Conservation (phyloP, 2,113 vertebrate species). For the Strix aluco region DNA sequence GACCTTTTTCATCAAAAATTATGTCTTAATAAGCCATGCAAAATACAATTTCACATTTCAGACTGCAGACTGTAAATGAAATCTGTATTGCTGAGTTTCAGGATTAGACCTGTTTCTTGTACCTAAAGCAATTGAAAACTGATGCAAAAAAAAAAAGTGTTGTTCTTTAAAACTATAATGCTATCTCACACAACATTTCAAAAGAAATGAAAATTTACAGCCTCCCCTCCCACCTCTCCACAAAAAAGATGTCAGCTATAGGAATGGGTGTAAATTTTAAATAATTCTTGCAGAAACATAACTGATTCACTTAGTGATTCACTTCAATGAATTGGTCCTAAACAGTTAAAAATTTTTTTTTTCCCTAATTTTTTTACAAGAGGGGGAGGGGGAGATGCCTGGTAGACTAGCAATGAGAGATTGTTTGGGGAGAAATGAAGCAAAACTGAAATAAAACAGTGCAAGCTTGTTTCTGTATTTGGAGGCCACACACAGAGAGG, state of each 20-base stretch:
- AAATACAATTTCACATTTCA: background rate
- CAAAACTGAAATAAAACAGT: slow-evolving; percentile 80
- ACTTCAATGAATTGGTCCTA: slow-evolving; percentile 40
- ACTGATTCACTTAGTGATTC: background rate
- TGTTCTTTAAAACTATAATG: background rate
- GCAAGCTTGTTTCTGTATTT: slow-evolving; percentile 68
- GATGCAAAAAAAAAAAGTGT: background rate
- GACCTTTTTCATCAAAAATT: background rate
- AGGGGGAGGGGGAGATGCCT: background rate
- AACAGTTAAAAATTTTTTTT: slow-evolving; percentile 57
- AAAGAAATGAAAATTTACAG: background rate
- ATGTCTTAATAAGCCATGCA: background rate
- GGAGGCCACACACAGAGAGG: slow-evolving; percentile 72
- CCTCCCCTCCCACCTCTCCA: fast-evolving
- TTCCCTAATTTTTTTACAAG: background rate
- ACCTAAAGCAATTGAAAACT: background rate
- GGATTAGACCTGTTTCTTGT: background rate
- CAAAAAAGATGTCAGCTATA: background rate
- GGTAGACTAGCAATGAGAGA: slow-evolving; percentile 67
- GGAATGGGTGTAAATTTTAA: background rate
- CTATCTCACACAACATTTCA: background rate
- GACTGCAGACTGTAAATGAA: background rate
- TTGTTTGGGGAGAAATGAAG: slow-evolving; percentile 77
- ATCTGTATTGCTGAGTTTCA: background rate
- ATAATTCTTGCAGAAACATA: background rate